Percentiles rank a stretch among this genome's conserved stretches.
Conservation (phyloP, 1,140 invertebrate species). For the Papilio glaucus region DNA sequence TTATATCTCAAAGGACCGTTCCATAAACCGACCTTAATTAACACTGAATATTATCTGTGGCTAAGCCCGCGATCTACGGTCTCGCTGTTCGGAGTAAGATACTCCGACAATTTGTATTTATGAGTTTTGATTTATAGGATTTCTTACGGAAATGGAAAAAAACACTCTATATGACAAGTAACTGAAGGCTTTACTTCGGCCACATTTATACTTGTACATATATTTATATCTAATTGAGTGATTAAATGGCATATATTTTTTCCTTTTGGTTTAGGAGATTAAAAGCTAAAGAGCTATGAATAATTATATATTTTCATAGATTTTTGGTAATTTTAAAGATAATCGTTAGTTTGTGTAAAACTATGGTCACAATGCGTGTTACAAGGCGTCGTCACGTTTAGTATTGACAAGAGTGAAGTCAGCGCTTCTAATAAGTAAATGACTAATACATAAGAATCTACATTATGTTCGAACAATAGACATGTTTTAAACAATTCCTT, state of each 20-base stretch:
- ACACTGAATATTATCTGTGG: not conserved
- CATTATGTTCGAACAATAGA: constrained; percentile 33
- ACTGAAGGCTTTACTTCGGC: too few relatives aligned
- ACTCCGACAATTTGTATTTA: not conserved
- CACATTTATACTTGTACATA: too few relatives aligned
- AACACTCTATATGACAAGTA: too few relatives aligned
- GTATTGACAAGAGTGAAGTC: constrained; percentile 47
- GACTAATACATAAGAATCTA: constrained; percentile 40
- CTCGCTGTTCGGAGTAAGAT: not conserved
- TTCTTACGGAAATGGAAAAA: too few relatives aligned
- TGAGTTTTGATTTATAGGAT: constrained; percentile 9
- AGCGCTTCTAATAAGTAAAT: constrained; percentile 44
- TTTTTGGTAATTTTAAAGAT: not conserved
- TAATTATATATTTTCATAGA: not conserved
- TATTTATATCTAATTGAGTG: too few relatives aligned
- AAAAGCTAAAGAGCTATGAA: too few relatives aligned
- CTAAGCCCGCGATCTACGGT: constrained; percentile 1
- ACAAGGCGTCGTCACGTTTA: constrained; percentile 41
- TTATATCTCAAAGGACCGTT: constrained; percentile 13
- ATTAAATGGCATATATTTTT: too few relatives aligned
- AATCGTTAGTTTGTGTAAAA: not conserved
- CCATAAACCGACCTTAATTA: constrained; percentile 14
- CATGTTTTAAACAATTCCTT: constrained; percentile 22
- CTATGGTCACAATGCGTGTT: not conserved
- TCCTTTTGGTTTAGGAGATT: too few relatives aligned